Percentiles rank a stretch among this genome's conserved stretches.
Conservation (phyloP, 2,797 vertebrate species). For the Echeneis naucrates region DNA sequence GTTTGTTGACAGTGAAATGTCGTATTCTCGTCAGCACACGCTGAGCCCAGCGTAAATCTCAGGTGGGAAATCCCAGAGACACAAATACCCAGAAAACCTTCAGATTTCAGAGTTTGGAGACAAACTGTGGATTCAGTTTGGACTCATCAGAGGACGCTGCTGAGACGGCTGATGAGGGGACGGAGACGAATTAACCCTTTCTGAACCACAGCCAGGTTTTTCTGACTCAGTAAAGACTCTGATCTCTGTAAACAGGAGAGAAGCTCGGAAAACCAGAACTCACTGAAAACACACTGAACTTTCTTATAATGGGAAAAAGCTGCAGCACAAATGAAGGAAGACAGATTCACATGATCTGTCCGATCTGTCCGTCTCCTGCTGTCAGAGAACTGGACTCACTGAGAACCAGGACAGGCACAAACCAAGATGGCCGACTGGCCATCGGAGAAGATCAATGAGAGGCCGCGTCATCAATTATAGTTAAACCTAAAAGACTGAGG, state of each 20-base stretch:
- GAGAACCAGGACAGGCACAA: conserved; percentile 54
- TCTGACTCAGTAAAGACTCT: too few species aligned
- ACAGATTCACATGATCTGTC: too few species aligned
- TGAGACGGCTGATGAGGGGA: too few species aligned
- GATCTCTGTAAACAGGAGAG: too few species aligned
- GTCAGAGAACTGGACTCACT: conserved; percentile 43
- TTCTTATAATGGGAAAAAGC: too few species aligned
- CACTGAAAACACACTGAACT: too few species aligned
- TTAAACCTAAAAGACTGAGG: conserved; percentile 59
- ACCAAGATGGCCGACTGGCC: conserved; percentile 66
- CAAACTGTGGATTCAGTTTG: conserved; percentile 23
- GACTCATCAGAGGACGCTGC: too few species aligned
- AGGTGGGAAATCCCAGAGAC: conserved; percentile 45
- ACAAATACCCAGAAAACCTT: background rate
- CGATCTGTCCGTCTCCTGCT: too few species aligned
- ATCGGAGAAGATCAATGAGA: conserved; percentile 73
- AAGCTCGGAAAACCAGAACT: too few species aligned
- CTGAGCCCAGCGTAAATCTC: conserved; percentile 30
- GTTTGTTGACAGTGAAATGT: conserved; percentile 39
- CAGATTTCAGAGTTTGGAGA: conserved; percentile 26
- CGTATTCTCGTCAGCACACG: conserved; percentile 12
- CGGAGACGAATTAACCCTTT: too few species aligned
- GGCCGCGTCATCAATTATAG: conserved; percentile 72
- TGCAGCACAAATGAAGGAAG: too few species aligned
- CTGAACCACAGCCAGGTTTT: too few species aligned